phyloP scores from a whole-genome alignment of 2,113 vertebrate species.

The Cinclus mexicanus region DNA sequence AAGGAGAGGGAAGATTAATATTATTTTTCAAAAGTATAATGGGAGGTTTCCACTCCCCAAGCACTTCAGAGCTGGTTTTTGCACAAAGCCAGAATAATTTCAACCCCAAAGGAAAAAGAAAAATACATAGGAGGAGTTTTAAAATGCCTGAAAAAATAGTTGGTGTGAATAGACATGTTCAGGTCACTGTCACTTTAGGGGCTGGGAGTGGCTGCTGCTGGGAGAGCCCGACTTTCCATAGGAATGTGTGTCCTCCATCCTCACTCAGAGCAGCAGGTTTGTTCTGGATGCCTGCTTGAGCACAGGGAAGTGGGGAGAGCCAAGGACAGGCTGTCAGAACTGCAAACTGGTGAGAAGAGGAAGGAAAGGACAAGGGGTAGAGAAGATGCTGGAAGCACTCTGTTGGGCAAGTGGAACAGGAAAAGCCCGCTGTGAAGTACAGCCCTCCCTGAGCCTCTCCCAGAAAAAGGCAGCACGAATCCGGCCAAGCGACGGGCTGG shows the following conservation, averaged over 20 bases:
- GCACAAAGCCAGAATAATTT: conserved; percentile 41
- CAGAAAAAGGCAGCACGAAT: neutral
- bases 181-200: neutral
- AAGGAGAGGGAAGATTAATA: conserved; percentile 51
- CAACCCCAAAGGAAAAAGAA: conserved; percentile 34
- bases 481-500: fast-evolving
- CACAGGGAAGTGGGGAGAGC: fast-evolving
- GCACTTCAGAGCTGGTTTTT: conserved; percentile 37
- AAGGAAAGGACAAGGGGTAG: neutral
- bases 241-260: neutral
- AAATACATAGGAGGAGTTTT: neutral
- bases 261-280: neutral
- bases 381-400: neutral
- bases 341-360: neutral
- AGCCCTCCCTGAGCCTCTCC: neutral
- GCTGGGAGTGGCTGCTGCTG: neutral
- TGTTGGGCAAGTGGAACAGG: neutral
- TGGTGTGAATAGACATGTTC: neutral
- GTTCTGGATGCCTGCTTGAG: neutral
- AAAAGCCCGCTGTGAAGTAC: neutral
- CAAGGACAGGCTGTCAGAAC: neutral
- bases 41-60: conserved; percentile 36
- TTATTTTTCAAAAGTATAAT: conserved; percentile 58
- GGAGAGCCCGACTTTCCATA: neutral
- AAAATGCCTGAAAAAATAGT: neutral